A percentile compares a stretch with the other conserved stretches of the same genome.
Conservation (phyloP, 2,888 invertebrate genomes). For the Laspeyria flexula region DNA sequence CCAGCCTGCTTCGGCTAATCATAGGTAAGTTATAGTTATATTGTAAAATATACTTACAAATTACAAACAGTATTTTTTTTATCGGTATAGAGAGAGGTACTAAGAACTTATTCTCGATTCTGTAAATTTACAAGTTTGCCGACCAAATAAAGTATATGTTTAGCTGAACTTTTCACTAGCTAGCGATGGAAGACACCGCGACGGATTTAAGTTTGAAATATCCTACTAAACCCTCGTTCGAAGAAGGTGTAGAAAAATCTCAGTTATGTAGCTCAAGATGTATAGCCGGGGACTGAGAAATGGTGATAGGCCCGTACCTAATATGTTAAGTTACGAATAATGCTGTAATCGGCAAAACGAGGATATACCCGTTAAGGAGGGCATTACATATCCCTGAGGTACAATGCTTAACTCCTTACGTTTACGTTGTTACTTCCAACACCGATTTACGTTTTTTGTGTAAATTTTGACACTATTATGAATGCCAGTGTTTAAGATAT, state of each 20-base stretch:
- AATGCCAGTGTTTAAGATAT: too few species aligned
- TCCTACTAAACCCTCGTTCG: background rate
- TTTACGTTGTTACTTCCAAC: too few species aligned
- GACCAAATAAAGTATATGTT: too few species aligned
- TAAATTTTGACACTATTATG: too few species aligned
- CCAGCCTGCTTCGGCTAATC: constrained; percentile 87
- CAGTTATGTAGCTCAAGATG: background rate
- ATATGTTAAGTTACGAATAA: background rate
- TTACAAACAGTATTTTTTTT: too few species aligned
- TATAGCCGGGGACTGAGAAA: background rate
- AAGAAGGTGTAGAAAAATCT: background rate
- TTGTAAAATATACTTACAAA: background rate
- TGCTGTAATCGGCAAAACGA: background rate
- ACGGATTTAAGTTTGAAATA: background rate
- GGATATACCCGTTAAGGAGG: background rate
- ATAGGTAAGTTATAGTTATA: constrained; percentile 82
- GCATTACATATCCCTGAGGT: background rate
- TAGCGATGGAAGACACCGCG: background rate
- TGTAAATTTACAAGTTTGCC: too few species aligned
- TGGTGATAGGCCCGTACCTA: background rate
- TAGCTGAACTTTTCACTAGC: background rate
- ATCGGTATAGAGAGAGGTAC: too few species aligned
- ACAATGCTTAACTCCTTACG: too few species aligned
- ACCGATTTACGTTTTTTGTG: too few species aligned
- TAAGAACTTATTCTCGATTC: too few species aligned